These are phyloP conservation scores for Metacarcinus magister DNA, from an alignment of 2,888 invertebrate genomes.

Conservation along the genomic window DNA sequence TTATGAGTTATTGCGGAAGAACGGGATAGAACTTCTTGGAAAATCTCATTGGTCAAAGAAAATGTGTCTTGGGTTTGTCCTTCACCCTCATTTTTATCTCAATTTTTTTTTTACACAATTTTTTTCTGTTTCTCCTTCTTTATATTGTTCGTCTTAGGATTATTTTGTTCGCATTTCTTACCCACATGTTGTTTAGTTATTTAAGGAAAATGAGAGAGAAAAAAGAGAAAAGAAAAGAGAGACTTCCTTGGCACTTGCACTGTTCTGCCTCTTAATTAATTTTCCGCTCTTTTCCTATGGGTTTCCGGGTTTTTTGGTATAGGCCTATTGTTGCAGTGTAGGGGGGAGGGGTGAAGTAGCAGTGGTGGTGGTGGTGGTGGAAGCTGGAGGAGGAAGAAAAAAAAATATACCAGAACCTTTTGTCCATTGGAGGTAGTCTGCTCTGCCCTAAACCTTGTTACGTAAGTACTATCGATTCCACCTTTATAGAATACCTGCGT, in stretches of 20 bases:
- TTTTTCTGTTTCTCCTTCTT: neutral
- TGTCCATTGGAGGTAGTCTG: neutral
- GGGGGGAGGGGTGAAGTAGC: neutral
- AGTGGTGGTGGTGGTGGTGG: neutral
- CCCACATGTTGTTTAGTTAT: too few species aligned
- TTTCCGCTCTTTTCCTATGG: neutral
- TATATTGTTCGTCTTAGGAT: neutral
- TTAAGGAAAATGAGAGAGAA: neutral
- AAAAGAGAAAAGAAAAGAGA: neutral
- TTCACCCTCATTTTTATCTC: neutral
- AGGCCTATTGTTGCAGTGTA: neutral
- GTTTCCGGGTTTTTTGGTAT: neutral
- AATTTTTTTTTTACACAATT: neutral
- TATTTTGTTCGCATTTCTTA: too few species aligned
- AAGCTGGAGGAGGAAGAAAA: neutral
- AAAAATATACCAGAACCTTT: neutral
- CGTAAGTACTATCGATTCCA: neutral
- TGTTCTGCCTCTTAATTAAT: neutral
- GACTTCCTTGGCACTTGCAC: neutral
- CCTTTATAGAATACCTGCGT: neutral
- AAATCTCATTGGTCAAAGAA: too few species aligned
- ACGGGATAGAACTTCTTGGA: too few species aligned
- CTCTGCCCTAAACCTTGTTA: neutral
- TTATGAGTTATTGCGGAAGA: too few species aligned
- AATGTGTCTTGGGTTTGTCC: too few species aligned